These are phyloP conservation scores for Cryptoblepharus egeriae DNA, from an alignment of 2,797 vertebrate species.

Conservation along the genomic window DNA sequence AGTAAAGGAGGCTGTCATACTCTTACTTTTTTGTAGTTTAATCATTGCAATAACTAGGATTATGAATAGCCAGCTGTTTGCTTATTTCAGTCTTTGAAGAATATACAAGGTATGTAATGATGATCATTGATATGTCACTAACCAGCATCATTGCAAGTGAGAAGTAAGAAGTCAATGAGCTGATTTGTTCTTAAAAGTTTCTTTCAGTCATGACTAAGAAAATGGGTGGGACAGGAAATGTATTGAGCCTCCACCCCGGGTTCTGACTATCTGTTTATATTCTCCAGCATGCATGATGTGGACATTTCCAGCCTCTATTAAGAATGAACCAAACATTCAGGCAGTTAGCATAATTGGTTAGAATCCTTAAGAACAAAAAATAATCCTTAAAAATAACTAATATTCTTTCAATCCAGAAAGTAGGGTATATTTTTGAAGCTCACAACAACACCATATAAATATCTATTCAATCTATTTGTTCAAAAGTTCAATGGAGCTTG, in stretches of 20 bases:
- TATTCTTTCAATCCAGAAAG: too few relatives aligned
- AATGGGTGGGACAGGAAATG: neutral
- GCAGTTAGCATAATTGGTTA: neutral
- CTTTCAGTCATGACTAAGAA: neutral
- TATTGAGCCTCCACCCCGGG: neutral
- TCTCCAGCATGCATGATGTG: neutral
- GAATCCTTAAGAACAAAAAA: neutral
- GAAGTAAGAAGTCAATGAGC: neutral
- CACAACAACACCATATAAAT: too few relatives aligned
- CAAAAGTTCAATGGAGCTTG: too few relatives aligned
- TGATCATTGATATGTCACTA: neutral
- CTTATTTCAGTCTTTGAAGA: neutral
- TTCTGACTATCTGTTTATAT: neutral
- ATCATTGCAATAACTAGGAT: neutral
- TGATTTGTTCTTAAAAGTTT: conserved; percentile 8
- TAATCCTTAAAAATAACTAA: too few relatives aligned
- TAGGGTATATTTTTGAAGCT: too few relatives aligned
- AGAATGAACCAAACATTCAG: neutral
- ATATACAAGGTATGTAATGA: neutral
- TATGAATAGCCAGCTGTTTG: neutral
- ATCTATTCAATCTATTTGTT: too few relatives aligned
- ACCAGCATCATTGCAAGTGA: neutral
- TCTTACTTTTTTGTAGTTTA: neutral
- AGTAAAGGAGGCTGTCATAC: neutral
- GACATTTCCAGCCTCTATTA: neutral